Base-by-base conservation (phyloP, 2,888 invertebrate species). In the Pilophorus perplexus region DNA sequence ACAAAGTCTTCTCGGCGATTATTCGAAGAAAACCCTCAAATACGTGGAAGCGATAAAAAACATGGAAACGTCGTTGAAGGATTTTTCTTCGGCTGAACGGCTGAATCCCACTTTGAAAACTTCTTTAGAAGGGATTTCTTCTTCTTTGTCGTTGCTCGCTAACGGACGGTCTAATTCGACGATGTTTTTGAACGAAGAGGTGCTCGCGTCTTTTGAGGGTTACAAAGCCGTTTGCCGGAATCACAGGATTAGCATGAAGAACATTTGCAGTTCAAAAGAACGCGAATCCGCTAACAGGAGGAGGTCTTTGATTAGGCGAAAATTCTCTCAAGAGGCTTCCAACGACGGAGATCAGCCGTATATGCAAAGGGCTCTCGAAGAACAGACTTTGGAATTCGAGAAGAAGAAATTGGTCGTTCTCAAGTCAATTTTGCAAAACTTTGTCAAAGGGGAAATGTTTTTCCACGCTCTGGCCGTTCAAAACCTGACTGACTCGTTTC, bases 191-290 rank as follows among this genome's bases (percentile, higher is more conserved):
- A 14, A 46, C 4, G 52, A 52, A 12, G 52, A 52, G 27, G 52
- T 52, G 8, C 16, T 52, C 14, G 2, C 52, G 4, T 16, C 28
- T n/a, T 14, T 52, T 8, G 52, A 52, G 1, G 27, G 28, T 25
- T 28, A 52, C 16, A 25, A 25, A 10, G 28, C 52, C 8, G 25
- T 52, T 18, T 52, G 52, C 28, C n/a, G 18, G 16, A 28, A 14
- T 2, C 25, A 52, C 23, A 52, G 52, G 16, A 5, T 1, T 14
- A 18, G 28, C 28, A 52, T 52, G 52, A 52, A 28, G 52, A 52
- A 52, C 18, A 52, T 52, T 52, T 52, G 52, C 28, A 28, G 27
- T 28, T 52, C 52, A 28, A 52, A 52, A 28, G 52, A 52, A 14
- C 52, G 52, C 2, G 52, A 52, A 10, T 25, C 52, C 10, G 12